phyloP scores from a whole-genome alignment of 1,140 invertebrate species.

The Thaumetopoea pityocampa region DNA sequence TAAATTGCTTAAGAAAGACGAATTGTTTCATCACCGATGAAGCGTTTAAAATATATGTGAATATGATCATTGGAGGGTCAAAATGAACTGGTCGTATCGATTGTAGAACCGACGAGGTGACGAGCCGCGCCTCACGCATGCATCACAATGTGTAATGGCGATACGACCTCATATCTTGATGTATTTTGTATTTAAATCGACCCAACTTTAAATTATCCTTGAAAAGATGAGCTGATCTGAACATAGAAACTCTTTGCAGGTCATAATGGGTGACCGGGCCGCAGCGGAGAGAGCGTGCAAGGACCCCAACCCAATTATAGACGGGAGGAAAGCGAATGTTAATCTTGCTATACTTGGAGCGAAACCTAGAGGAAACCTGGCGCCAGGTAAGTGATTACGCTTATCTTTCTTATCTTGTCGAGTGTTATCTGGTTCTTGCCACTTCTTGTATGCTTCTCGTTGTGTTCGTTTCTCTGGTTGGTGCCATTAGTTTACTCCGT shows the following conservation, averaged over 20 bases:
- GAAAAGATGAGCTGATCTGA: not conserved
- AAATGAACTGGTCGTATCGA: slow-evolving; percentile 28
- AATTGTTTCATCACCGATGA: no score
- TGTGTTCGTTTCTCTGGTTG: no score
- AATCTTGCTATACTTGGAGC: slow-evolving; percentile 98
- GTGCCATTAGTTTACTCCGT: no score
- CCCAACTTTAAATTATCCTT: slow-evolving; percentile 23
- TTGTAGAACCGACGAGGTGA: slow-evolving; percentile 36
- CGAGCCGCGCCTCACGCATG: slow-evolving; percentile 55
- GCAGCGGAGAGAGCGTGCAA: slow-evolving; percentile 97
- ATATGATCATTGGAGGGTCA: slow-evolving; percentile 38
- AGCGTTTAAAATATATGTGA: no score
- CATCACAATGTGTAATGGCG: slow-evolving; percentile 66
- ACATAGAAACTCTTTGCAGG: slow-evolving; percentile 78
- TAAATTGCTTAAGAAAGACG: no score
- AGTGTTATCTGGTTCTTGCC: no score
- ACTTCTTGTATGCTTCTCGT: no score
- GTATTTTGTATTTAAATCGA: slow-evolving; percentile 41
- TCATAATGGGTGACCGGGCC: slow-evolving; percentile 96
- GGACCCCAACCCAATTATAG: slow-evolving; percentile 98
- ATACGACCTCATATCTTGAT: slow-evolving; percentile 35
- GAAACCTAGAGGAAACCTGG: slow-evolving; percentile 92
- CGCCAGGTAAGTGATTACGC: slow-evolving; percentile 78
- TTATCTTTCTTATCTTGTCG: slow-evolving; percentile 7
- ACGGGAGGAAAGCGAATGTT: slow-evolving; percentile 98